Evolutionary conservation across 2,888 invertebrate genomes (phyloP), one percentile per base, ranked within the genome.

Genomic region (Ormyrus pomaceus): DNA sequence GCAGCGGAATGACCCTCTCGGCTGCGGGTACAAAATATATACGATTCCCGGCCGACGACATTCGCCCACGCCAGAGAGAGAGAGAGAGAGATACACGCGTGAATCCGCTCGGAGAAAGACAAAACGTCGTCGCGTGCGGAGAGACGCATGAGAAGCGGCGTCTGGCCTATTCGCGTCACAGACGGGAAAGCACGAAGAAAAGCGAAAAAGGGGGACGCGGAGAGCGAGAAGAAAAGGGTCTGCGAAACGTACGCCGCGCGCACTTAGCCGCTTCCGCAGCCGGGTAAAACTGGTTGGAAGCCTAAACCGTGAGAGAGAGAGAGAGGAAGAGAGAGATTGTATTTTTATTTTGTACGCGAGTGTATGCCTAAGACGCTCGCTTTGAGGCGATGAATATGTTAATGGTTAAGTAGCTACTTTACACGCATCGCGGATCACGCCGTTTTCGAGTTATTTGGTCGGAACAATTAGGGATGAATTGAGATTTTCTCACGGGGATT

Each of bases 131-230:
- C 13, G 19, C 9, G 51, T 56, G 34, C 62, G 34, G 34, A 50
- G 8, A n/a, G 65, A 8, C 46, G 50, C 45, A 59, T 62, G 50
- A 73, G 70, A 73, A 73, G 69, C 55, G 64, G 45, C 68, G 68
- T 45, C 34, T 34, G 34, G 34, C 45, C 71, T 71, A 65, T 65
- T 65, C 70, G 72, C 74, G 79, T 79, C 69, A 79, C 72, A 73
- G 72, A 48, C 66, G 72, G 65, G 70, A 79, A 74, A 68, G 58
- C 64, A 74, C 64, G 64, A 74, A 70, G 61, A 70, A 73, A 74
- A 69, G 69, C 58, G 58, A 64, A 64, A 50, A n/a, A 59, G 55
- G 55, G 10, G 11, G 45, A 65, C 9, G 55, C 8, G n/a, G 19
- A 19, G 61, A 19, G 64, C 13, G 59, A 48, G 51, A 46, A 56